Conservation (phyloP, 2,888 invertebrate species). For the Meandrusa payeni region DNA sequence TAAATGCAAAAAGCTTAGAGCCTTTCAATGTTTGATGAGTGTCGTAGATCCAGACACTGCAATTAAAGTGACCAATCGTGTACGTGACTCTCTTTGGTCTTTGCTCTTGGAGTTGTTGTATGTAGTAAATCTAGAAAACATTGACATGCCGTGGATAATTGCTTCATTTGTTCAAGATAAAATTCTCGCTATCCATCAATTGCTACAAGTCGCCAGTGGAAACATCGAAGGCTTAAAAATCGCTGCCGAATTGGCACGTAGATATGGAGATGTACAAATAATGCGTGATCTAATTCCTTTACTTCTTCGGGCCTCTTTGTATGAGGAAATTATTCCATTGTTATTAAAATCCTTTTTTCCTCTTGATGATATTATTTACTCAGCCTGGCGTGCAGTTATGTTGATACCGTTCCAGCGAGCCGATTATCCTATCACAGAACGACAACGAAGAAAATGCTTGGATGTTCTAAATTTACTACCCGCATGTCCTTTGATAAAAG, state of each 20-base stretch:
- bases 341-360: conserved; percentile 54
- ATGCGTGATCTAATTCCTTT: conserved; percentile 53
- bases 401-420: conserved; percentile 69
- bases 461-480: conserved; percentile 68
- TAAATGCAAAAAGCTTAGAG: conserved; percentile 69
- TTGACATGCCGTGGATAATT: conserved; percentile 73
- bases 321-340: conserved; percentile 66
- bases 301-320: conserved; percentile 51
- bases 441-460: conserved; percentile 65
- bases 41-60: conserved; percentile 69
- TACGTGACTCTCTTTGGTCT: conserved; percentile 63
- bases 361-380: conserved; percentile 54
- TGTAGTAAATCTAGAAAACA: conserved; percentile 60
- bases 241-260: conserved; percentile 53
- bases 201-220: conserved; percentile 53
- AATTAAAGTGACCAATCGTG: conserved; percentile 64
- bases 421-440: conserved; percentile 72
- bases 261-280: conserved; percentile 53
- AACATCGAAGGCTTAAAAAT: conserved; percentile 59
- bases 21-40: conserved; percentile 73
- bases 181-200: conserved; percentile 58
- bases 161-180: conserved; percentile 69
- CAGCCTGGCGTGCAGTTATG: conserved; percentile 68
- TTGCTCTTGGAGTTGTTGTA: conserved; percentile 66
- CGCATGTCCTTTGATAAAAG: conserved; percentile 65